Base-by-base conservation (phyloP, 1,140 invertebrate species). In the Drosophila hydei region DNA sequence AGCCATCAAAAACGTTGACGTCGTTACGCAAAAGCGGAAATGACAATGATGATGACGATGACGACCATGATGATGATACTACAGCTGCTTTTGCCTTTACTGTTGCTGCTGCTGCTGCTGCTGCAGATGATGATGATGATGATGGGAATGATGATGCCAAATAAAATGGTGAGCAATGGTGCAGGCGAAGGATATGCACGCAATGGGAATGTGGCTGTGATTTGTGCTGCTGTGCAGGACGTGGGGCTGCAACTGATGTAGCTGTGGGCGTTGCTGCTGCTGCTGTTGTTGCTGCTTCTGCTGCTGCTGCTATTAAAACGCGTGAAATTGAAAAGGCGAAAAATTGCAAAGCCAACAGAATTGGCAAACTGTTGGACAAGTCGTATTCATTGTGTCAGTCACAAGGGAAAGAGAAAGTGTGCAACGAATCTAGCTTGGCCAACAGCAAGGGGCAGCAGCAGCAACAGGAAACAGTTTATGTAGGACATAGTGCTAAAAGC, bases 1-100 rank as follows among this genome's bases (percentile, higher is more conserved):
- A 87, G 83, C 83, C 77, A 88, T 87, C 81, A 87, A 87, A 85
- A 88, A 54, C 78, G 83, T 88, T 87, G 83, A 87, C 60, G 72
- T 87, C 81, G 81, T 87, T 87, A 77, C 81, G 69, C 78, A 88
- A 88, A 87, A 87, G 75, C 83, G 81, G 83, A 88, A 85, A 85
- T 85, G 80, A 85, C 81, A 85, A 85, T 87, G 81, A 77, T 81
- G 77, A 85, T 77, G 74, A 61, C 19, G 27, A 40, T 33, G 54
- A 36, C 18, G 25, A 27, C 52, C 8, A 12, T 18, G 33, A 40
- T 45, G 27, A 64, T 18, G 50, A 30, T 51, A 30, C 27, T 30
- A 30, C 27, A 8, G 27, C 27, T 30, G 2, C 27, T 1, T 27
- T 4, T n/a, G n/a, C n/a, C n/a, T n/a, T 1, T 27, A 6, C 5